phyloP scores from a whole-genome alignment of 2,113 vertebrate species.

The Pitta sordida region DNA sequence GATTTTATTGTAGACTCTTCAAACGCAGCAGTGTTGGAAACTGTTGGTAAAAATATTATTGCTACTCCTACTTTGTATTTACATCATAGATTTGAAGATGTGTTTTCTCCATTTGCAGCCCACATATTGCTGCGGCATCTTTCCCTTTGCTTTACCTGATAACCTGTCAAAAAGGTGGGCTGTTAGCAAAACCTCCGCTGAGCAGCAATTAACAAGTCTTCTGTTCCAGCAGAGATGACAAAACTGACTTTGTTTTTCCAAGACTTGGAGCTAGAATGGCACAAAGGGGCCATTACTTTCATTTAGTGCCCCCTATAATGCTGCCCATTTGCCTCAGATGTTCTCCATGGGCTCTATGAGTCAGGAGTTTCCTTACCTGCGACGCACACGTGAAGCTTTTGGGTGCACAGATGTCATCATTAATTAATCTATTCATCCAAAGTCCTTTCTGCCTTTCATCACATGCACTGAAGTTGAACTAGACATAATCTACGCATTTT shows the following conservation, averaged over 20 bases:
- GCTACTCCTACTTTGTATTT: slow-evolving; percentile 13
- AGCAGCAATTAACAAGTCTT: not conserved
- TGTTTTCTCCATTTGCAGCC: slow-evolving; percentile 9
- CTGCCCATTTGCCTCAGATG: not conserved
- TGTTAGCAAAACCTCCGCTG: not conserved
- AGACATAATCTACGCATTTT: not conserved
- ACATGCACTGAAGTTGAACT: slow-evolving; percentile 28
- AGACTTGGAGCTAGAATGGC: not conserved
- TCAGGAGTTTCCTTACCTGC: not conserved
- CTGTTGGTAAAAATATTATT: not conserved
- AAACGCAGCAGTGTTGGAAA: not conserved
- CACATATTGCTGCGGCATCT: not conserved
- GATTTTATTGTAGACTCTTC: not conserved
- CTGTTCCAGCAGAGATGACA: not conserved
- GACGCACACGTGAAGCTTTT: not conserved
- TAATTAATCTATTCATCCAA: not conserved
- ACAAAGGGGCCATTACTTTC: not conserved
- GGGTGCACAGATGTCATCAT: not conserved
- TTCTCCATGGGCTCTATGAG: not conserved
- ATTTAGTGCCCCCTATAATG: not conserved
- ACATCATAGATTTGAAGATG: not conserved
- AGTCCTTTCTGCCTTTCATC: slow-evolving; percentile 41
- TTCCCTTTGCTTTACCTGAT: slow-evolving; percentile 7
- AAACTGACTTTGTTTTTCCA: not conserved
- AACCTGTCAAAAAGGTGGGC: not conserved